Base-by-base conservation (phyloP, 92 coral and sea anemone species). In the Phenganax marumi region DNA sequence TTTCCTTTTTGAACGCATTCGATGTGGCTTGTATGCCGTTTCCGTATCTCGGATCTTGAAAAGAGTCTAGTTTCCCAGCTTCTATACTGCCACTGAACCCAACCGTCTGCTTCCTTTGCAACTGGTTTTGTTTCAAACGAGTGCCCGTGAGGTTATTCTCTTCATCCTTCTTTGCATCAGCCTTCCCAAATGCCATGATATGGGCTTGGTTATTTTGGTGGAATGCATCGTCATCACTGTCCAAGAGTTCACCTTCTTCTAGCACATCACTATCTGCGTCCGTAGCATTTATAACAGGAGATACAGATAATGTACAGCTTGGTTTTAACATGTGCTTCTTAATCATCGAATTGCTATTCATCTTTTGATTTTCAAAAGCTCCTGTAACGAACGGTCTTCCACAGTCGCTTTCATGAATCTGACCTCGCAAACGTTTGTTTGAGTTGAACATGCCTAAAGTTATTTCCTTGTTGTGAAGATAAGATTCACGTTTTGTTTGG, bases 241-340 rank as follows among this genome's bases (percentile, higher is more conserved):
- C 73, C 3, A 54, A 50, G 50, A 68, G 60, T 79, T 79, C 84
- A 33, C 75, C 84, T 63, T 68, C 84, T 63, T 64, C 75, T 25
- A 79, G 49, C 21, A 39, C 47, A 49, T 12, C 9, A 50, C 64
- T 11, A 12, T 50, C 17, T 22, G 13, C n/a, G 1, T 55, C 43
- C 56, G 50, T 12, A 46, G 21, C 79, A 21, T 62, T 62, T 62
- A 19, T 17, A 21, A 21, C 68, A 62, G 68, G 43, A 33, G 43
- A 33, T 2, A 33, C 43, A 33, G 43, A 33, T 33, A 33, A 33
- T 33, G 43, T 33, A 33, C 43, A 33, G 43, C 43, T 33, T 58
- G 23, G 65, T 58, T 7, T 58, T 58, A 1, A 16, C n/a, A 58
- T 18, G n/a, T 16, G 1, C 8, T 58, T 23, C 65, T 58, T 58